phyloP scores from a whole-genome alignment of 2,113 vertebrate species.

The Campylomormyrus tamandua region DNA sequence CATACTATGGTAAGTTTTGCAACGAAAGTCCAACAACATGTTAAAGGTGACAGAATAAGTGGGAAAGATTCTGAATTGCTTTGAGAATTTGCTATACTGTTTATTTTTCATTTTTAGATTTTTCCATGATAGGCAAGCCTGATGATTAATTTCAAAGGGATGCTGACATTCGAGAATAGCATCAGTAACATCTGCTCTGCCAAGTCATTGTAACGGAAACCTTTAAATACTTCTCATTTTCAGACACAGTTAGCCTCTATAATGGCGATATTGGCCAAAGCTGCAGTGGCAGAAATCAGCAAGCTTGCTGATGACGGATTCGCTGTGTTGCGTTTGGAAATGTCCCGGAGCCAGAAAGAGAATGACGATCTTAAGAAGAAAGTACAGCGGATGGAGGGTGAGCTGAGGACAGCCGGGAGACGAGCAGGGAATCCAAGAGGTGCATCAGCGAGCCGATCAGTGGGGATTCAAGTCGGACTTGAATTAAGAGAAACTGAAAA shows the following conservation, averaged over 20 bases:
- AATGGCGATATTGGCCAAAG: slow-evolving; percentile 53
- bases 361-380: slow-evolving; percentile 52
- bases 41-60: not conserved
- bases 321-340: slow-evolving; percentile 51
- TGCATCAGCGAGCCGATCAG: slow-evolving; percentile 42
- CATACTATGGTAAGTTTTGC: not conserved
- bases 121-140: not conserved
- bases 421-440: slow-evolving; percentile 20
- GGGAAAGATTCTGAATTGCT: not conserved
- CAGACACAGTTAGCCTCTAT: slow-evolving; percentile 56
- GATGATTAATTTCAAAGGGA: not conserved
- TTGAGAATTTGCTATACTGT: not conserved
- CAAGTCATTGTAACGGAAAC: not conserved
- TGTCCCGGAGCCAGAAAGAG: slow-evolving; percentile 52
- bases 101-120: not conserved
- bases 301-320: slow-evolving; percentile 54
- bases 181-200: not conserved
- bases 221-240: slow-evolving; percentile 47
- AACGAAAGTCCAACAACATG: not conserved
- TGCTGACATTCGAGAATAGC: not conserved
- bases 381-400: slow-evolving; percentile 49
- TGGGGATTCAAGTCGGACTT: not conserved
- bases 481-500: slow-evolving; percentile 34
- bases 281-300: slow-evolving; percentile 54
- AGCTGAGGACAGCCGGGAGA: slow-evolving; percentile 46